phyloP scores from a whole-genome alignment of 2,888 invertebrate genomes.

The Cheilosia soror region DNA sequence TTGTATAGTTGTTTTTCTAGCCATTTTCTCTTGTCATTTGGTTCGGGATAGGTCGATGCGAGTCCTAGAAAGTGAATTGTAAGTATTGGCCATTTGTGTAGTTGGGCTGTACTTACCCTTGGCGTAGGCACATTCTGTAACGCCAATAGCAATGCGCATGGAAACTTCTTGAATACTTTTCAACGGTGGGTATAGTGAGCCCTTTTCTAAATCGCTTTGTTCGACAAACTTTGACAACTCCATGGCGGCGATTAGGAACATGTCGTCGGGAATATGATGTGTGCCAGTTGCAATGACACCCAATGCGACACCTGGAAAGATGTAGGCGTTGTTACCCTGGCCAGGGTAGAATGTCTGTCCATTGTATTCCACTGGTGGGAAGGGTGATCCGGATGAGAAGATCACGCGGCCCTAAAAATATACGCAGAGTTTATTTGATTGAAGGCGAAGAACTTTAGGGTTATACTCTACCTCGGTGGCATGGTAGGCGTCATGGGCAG shows the following conservation, averaged over 20 bases:
- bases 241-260: conserved; percentile 98
- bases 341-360: conserved; percentile 95
- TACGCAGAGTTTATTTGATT: background rate
- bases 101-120: conserved; percentile 86
- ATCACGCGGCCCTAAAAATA: conserved; percentile 92
- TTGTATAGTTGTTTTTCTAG: conserved; percentile 91
- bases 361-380: conserved; percentile 91
- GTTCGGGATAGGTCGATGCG: conserved; percentile 94
- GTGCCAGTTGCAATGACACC: conserved; percentile 96
- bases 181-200: conserved; percentile 97
- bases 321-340: conserved; percentile 99
- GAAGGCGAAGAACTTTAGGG: background rate
- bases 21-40: conserved; percentile 89
- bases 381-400: conserved; percentile 98
- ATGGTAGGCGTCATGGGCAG: conserved; percentile 97
- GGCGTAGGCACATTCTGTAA: conserved; percentile 95
- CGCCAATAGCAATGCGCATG: conserved; percentile 93
- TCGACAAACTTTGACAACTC: conserved; percentile 92
- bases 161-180: conserved; percentile 93
- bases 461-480: conserved; percentile 90
- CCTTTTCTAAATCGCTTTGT: conserved; percentile 91
- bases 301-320: conserved; percentile 97
- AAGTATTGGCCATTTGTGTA: background rate
- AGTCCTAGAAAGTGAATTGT: conserved; percentile 85
- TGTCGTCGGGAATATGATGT: conserved; percentile 95